Evolutionary conservation across 2,113 vertebrate genomes (phyloP).

Genomic region (Sapajus apella): DNA sequence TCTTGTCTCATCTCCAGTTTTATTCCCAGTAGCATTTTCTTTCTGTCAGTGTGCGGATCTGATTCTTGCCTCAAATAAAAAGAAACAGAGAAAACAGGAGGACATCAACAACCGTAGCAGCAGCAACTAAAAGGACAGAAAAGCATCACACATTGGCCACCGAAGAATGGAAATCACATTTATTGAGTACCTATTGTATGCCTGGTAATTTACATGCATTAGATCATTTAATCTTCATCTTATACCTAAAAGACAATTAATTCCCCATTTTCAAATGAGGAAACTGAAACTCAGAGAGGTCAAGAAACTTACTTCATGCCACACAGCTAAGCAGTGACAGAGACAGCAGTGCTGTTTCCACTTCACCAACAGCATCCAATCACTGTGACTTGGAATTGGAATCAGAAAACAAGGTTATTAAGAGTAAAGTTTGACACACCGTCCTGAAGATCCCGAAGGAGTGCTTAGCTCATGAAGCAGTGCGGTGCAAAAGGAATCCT

Average conservation of each 20-base stretch:
- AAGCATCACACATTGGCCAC: background rate
- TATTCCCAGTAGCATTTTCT: background rate
- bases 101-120: background rate
- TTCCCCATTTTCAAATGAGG: background rate
- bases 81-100: background rate
- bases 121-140: background rate
- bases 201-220: background rate
- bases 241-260: background rate
- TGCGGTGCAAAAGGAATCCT: background rate
- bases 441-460: background rate
- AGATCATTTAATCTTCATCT: background rate
- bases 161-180: slow-evolving; percentile 12
- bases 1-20: background rate
- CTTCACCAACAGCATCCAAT: background rate
- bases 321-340: background rate
- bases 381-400: background rate
- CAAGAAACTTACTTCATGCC: slow-evolving; percentile 30
- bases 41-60: background rate
- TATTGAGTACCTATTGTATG: background rate
- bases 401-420: background rate
- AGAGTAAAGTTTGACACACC: background rate
- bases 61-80: slow-evolving; percentile 37
- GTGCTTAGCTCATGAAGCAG: background rate
- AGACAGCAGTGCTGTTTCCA: background rate
- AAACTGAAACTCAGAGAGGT: background rate